Conservation (phyloP, 1,140 invertebrate species). For the Agrypnia vestita region DNA sequence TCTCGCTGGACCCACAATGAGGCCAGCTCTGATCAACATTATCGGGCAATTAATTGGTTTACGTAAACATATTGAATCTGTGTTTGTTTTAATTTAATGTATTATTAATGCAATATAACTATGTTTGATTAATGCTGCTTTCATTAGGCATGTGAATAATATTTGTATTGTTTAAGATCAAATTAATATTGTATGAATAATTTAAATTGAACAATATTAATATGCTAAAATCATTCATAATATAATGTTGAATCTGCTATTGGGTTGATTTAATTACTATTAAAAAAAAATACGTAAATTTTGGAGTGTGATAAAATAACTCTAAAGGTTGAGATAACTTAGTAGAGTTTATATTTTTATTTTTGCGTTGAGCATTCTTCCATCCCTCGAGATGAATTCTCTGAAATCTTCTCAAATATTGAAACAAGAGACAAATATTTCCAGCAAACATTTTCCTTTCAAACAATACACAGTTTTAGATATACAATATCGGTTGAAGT, state of each 20-base stretch:
- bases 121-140: no score
- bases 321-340: neutral
- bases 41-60: neutral
- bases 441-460: conserved; percentile 7
- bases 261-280: neutral
- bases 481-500: conserved; percentile 7
- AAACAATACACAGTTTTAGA: conserved; percentile 1
- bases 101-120: neutral
- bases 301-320: no score
- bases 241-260: no score
- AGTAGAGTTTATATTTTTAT: no score
- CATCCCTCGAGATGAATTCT: neutral
- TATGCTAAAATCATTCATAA: no score
- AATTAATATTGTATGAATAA: no score
- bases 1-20: neutral
- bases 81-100: neutral
- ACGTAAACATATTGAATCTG: neutral
- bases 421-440: conserved; percentile 23
- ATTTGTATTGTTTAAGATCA: no score
- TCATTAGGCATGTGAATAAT: no score
- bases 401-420: conserved; percentile 27
- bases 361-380: neutral
- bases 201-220: no score
- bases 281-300: no score
- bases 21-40: neutral